These are phyloP conservation scores for Dallia pectoralis DNA, from an alignment of 2,797 vertebrate species.

Conservation along the genomic window DNA sequence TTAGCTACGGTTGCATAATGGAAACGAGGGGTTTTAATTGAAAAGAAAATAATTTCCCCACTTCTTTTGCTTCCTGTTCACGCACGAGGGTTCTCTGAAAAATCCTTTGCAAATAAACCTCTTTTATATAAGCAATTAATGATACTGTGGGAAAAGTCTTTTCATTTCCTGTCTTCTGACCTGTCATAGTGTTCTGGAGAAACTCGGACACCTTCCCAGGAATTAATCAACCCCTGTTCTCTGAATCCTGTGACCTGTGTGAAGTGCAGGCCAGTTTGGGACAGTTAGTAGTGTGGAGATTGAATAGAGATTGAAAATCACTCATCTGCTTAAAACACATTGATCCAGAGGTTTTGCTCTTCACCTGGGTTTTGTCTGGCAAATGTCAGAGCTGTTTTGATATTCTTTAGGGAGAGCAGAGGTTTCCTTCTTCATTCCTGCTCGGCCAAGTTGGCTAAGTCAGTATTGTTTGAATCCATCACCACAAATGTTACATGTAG, in stretches of 20 bases:
- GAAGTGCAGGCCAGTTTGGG: neutral
- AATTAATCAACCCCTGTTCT: neutral
- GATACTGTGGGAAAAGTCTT: slow-evolving; percentile 70
- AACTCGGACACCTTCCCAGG: slow-evolving; percentile 49
- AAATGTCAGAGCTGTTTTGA: no score
- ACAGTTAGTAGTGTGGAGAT: neutral
- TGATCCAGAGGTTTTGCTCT: no score
- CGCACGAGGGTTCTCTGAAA: slow-evolving; percentile 50
- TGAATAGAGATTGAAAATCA: neutral
- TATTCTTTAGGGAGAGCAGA: no score
- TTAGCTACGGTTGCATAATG: slow-evolving; percentile 27
- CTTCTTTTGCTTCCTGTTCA: slow-evolving; percentile 30
- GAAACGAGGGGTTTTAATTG: slow-evolving; percentile 38
- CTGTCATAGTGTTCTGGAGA: slow-evolving; percentile 45
- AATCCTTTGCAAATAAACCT: slow-evolving; percentile 71
- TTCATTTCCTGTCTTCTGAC: slow-evolving; percentile 64
- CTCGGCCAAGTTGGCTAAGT: no score
- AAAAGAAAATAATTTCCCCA: slow-evolving; percentile 56
- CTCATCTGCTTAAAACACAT: no score
- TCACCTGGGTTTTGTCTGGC: no score
- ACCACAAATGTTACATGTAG: neutral
- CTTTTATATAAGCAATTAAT: slow-evolving; percentile 65
- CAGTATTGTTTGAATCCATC: neutral
- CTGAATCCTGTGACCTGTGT: neutral
- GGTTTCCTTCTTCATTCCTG: no score